Percentiles rank a stretch among this genome's conserved stretches.
Conservation (phyloP, 2,888 invertebrate genomes). For the Acrocyrtus sp. region DNA sequence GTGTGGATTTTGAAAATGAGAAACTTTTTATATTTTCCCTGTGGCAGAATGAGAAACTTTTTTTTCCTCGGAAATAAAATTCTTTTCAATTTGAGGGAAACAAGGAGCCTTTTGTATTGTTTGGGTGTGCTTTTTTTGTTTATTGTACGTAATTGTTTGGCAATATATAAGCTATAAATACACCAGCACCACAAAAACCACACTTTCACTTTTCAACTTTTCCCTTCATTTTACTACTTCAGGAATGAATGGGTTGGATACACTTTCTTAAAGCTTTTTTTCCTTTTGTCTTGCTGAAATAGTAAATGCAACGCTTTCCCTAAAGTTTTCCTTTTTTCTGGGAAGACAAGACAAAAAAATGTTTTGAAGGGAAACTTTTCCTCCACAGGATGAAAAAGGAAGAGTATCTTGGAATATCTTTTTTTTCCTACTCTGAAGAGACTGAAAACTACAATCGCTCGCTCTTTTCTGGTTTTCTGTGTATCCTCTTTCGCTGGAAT, state of each 20-base stretch:
- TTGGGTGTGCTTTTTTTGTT: constrained; percentile 8
- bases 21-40: no score
- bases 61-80: neutral
- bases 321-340: no score
- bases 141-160: constrained; percentile 20
- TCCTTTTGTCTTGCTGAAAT: no score
- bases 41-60: neutral
- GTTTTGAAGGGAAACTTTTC: neutral
- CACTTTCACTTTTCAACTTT: constrained; percentile 10
- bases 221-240: constrained; percentile 3
- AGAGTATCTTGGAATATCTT: neutral
- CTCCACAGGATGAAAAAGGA: neutral
- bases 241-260: neutral
- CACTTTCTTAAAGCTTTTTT: no score
- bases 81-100: neutral
- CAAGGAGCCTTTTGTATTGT: neutral
- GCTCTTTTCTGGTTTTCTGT: no score
- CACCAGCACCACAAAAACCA: constrained; percentile 23
- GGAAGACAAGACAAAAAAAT: neutral
- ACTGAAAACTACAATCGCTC: no score
- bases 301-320: no score
- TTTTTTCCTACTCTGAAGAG: neutral
- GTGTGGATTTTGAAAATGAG: no score
- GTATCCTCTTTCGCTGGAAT: neutral
- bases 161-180: constrained; percentile 30